These are phyloP conservation scores for Parnassius smintheus DNA, from an alignment of 2,888 invertebrate species.

Conservation along the genomic window DNA sequence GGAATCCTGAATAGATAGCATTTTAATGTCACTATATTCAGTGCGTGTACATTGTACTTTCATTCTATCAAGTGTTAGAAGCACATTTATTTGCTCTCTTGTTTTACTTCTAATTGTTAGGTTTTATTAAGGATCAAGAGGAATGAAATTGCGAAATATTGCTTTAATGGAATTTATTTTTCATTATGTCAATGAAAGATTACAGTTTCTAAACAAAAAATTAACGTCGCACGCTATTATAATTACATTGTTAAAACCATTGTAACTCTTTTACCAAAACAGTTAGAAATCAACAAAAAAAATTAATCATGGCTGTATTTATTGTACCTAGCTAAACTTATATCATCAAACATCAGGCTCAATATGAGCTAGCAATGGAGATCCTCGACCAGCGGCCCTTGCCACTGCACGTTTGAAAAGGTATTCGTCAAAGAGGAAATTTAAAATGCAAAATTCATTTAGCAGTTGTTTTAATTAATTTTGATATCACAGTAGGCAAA, in stretches of 20 bases:
- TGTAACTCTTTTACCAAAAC: slow-evolving; percentile 50
- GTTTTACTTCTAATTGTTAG: no score
- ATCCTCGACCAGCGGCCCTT: slow-evolving; percentile 71
- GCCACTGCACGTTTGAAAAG: slow-evolving; percentile 60
- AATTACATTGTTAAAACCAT: slow-evolving; percentile 58
- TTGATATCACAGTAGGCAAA: slow-evolving; percentile 75
- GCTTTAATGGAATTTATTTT: slow-evolving; percentile 75
- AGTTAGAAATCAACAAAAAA: slow-evolving; percentile 56
- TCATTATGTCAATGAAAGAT: slow-evolving; percentile 69
- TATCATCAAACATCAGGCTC: slow-evolving; percentile 72
- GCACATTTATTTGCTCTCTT: no score
- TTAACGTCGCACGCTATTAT: slow-evolving; percentile 56
- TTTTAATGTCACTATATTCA: no score
- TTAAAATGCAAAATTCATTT: slow-evolving; percentile 48
- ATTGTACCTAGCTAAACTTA: slow-evolving; percentile 69
- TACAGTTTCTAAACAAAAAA: slow-evolving; percentile 60
- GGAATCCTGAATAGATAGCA: no score
- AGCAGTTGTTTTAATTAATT: slow-evolving; percentile 47
- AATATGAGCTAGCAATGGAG: slow-evolving; percentile 73
- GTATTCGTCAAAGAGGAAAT: slow-evolving; percentile 53
- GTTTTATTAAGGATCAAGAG: not conserved
- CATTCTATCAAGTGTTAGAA: no score
- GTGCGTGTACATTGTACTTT: no score
- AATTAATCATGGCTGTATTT: slow-evolving; percentile 62
- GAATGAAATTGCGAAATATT: slow-evolving; percentile 49